These are phyloP conservation scores for Enoplosus armatus DNA, from an alignment of 2,797 vertebrate species.

Conservation along the genomic window DNA sequence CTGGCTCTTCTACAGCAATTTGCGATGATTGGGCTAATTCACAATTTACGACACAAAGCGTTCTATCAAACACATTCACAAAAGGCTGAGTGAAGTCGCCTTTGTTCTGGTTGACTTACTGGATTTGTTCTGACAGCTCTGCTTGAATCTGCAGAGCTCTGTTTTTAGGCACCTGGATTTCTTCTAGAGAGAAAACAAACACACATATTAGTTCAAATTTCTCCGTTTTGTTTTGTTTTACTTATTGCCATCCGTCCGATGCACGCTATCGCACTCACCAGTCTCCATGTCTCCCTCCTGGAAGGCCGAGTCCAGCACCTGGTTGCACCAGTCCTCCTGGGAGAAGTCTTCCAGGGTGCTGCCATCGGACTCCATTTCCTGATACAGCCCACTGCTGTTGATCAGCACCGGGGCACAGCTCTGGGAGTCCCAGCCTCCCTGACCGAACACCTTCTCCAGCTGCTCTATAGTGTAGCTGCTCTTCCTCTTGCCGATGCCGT, in stretches of 20 bases:
- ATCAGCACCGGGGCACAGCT: conserved; percentile 97
- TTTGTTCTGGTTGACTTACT: conserved; percentile 88
- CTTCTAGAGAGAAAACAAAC: conserved; percentile 86
- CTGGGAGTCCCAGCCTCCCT: conserved; percentile 98
- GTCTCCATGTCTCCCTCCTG: conserved; percentile 94
- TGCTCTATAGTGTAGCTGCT: conserved; percentile 99
- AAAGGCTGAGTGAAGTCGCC: neutral
- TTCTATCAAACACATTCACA: neutral
- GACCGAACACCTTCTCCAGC: conserved; percentile 99
- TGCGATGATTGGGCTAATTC: neutral
- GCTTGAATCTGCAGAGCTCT: conserved; percentile 91
- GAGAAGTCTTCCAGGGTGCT: conserved; percentile 98
- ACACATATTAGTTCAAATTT: conserved; percentile 2
- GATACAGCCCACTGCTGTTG: conserved; percentile 98
- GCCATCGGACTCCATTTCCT: conserved; percentile 98
- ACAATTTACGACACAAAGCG: neutral
- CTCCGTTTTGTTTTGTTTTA: too few relatives aligned
- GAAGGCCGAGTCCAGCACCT: conserved; percentile 93
- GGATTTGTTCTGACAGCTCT: conserved; percentile 90
- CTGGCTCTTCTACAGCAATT: neutral
- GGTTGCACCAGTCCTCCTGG: conserved; percentile 98
- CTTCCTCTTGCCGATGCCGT: conserved; percentile 97
- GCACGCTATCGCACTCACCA: conserved; percentile 82
- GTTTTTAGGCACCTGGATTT: conserved; percentile 92
- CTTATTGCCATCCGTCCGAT: neutral